These are phyloP conservation scores for Sturmia bella DNA, from an alignment of 2,888 invertebrate genomes.

Conservation along the genomic window DNA sequence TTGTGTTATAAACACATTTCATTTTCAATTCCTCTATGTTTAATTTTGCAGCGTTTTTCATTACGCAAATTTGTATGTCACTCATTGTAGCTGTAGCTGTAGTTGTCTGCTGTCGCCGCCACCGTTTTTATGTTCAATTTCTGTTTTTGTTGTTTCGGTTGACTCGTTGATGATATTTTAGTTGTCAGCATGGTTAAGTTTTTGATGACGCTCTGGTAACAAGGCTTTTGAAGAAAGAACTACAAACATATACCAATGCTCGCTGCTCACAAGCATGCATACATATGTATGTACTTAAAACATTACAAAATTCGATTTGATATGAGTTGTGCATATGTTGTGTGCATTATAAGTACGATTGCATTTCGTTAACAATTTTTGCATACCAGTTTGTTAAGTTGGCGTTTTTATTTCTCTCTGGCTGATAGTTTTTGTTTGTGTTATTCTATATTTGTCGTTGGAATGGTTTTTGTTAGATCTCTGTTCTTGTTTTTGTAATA, in stretches of 20 bases:
- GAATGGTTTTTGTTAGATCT: not conserved
- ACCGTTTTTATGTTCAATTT: conserved; percentile 27
- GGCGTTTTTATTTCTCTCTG: conserved; percentile 14
- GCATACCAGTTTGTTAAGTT: conserved; percentile 59
- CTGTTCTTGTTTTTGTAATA: conserved; percentile 34
- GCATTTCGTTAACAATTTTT: conserved; percentile 65
- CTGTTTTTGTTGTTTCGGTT: conserved; percentile 45
- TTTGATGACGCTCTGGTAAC: conserved; percentile 52
- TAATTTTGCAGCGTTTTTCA: conserved; percentile 11
- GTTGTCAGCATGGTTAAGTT: conserved; percentile 55
- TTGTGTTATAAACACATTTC: conserved; percentile 62
- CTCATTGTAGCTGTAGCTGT: not conserved
- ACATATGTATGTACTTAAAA: not conserved
- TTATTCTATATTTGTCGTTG: conserved; percentile 36
- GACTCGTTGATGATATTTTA: conserved; percentile 48
- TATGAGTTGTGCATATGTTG: conserved; percentile 50
- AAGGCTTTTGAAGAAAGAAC: conserved; percentile 17
- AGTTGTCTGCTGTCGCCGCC: not conserved
- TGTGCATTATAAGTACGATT: conserved; percentile 17
- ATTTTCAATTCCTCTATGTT: conserved; percentile 47
- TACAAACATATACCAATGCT: not conserved
- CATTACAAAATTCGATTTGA: conserved; percentile 48
- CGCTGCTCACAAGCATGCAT: not conserved
- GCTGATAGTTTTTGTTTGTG: conserved; percentile 19
- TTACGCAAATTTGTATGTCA: conserved; percentile 16